A percentile compares a stretch with the other conserved stretches of the same genome.
These are phyloP conservation scores for Ashinkailepas kermadecensis DNA, from an alignment of 2,888 invertebrate species.

Conservation along the genomic window DNA sequence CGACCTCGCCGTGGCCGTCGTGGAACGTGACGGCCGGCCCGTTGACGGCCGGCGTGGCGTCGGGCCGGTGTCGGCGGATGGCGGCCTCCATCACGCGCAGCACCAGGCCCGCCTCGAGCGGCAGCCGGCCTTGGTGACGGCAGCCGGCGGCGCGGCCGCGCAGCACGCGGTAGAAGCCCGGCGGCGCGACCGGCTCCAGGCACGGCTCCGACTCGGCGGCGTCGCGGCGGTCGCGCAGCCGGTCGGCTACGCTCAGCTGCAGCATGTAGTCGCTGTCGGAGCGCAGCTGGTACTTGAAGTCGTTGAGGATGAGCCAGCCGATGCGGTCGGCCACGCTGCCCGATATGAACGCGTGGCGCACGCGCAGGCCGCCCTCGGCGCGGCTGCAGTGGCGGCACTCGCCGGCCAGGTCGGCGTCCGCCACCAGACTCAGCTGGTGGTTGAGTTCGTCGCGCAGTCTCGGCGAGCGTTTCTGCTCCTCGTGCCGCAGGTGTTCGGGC, in stretches of 20 bases:
- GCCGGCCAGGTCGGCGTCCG: background rate
- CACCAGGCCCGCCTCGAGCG: background rate
- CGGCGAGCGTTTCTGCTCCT: background rate
- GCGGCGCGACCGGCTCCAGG: background rate
- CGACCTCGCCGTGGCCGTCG: background rate
- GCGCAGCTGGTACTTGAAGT: background rate
- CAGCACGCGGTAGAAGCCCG: background rate
- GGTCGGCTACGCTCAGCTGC: background rate
- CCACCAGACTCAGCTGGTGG: background rate
- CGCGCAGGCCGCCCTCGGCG: background rate
- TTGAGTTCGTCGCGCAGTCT: background rate
- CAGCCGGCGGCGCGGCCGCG: background rate
- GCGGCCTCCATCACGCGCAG: background rate
- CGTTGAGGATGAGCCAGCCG: background rate
- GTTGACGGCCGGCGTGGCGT: background rate
- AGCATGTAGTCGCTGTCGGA: background rate
- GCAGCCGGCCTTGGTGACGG: background rate
- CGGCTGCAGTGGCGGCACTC: background rate
- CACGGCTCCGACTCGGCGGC: background rate
- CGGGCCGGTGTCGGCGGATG: background rate
- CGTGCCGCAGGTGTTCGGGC: background rate
- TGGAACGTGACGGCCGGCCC: background rate
- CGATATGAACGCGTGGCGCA: background rate
- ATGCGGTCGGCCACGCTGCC: background rate
- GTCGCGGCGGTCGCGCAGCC: background rate